Evolutionary conservation across 2,797 vertebrate species (phyloP).

Genomic region (Trematomus bernacchii): DNA sequence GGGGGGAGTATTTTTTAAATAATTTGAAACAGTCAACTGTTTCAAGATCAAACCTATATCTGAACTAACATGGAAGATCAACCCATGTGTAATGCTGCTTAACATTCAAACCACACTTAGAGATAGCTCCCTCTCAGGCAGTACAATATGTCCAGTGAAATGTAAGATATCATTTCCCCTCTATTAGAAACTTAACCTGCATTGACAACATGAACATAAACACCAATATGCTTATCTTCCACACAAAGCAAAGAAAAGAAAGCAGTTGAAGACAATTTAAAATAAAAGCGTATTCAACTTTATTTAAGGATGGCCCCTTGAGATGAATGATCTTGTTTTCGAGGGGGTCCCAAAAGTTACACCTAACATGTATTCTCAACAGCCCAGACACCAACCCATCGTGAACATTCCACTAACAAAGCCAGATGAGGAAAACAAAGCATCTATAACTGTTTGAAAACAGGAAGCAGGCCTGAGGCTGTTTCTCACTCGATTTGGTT

Average conservation of each 20-base stretch:
- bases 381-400: background rate
- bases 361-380: background rate
- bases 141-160: background rate
- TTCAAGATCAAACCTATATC: background rate
- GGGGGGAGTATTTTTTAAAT: too few relatives aligned
- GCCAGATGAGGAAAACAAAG: background rate
- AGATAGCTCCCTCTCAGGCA: background rate
- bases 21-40: too few relatives aligned
- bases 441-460: conserved; percentile 8
- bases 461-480: background rate
- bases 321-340: too few relatives aligned
- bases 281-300: too few relatives aligned
- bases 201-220: background rate
- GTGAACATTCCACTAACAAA: conserved; percentile 3
- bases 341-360: background rate
- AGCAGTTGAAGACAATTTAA: too few relatives aligned
- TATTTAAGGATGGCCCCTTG: too few relatives aligned
- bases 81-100: background rate
- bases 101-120: background rate
- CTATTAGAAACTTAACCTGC: background rate
- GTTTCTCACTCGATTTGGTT: conserved; percentile 20
- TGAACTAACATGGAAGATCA: background rate
- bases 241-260: too few relatives aligned
- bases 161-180: background rate
- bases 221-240: too few relatives aligned